Conservation (phyloP, 2,888 invertebrate genomes). For the Linhomoeus sp. region DNA sequence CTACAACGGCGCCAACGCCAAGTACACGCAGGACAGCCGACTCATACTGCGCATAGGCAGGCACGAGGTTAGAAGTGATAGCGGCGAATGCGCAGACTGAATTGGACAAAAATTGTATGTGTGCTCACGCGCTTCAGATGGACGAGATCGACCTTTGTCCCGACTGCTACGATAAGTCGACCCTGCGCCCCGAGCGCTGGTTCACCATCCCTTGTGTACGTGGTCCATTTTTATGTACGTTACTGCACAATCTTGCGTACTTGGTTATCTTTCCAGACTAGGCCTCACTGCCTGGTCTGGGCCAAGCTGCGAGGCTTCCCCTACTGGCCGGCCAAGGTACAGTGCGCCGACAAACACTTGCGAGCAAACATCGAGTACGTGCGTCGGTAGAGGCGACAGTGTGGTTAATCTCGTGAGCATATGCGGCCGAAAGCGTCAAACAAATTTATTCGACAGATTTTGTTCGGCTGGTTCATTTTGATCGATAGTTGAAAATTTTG, state of each 20-base stretch:
- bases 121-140: conserved; percentile 37
- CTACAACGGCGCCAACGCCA: conserved; percentile 44
- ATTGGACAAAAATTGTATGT: too few species aligned
- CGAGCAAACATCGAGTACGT: too few species aligned
- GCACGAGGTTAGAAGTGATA: conserved; percentile 43
- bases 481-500: too few species aligned
- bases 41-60: conserved; percentile 59
- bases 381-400: too few species aligned
- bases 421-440: too few species aligned
- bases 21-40: conserved; percentile 39
- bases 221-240: conserved; percentile 2
- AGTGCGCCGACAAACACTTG: background rate
- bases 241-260: background rate
- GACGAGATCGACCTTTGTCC: conserved; percentile 79
- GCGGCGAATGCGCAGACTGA: too few species aligned
- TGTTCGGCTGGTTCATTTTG: too few species aligned
- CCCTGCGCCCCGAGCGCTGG: conserved; percentile 58
- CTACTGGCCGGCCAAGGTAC: conserved; percentile 76
- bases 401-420: too few species aligned
- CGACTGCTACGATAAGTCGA: conserved; percentile 69
- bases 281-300: conserved; percentile 77
- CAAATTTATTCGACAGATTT: too few species aligned
- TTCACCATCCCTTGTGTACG: conserved; percentile 68
- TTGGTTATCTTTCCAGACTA: conserved; percentile 33
- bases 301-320: conserved; percentile 90